Base-by-base conservation (phyloP, 2,113 vertebrate species). In the Pheucticus melanocephalus region DNA sequence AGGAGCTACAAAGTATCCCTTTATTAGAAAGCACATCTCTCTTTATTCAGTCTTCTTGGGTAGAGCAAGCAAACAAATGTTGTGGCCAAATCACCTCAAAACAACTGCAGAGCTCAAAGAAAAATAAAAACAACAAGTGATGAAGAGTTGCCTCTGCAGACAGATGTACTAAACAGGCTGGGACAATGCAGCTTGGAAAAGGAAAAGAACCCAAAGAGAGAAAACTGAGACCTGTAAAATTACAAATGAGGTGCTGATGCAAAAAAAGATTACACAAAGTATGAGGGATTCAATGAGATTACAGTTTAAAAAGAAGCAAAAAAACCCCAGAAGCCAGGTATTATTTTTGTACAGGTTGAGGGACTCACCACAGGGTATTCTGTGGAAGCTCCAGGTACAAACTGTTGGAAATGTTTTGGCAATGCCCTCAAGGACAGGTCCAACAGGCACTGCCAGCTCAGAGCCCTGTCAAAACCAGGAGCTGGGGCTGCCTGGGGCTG, bases 391-490 rank as follows among this genome's bases (percentile, higher is more conserved):
- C 20, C 44, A 35, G 48, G 23, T 9, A 21, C 1, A 35, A 72
- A 40, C 33, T 15, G 24, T 9, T 51, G 30, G 9, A 39, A 64
- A 54, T 33, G 27, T 13, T 24, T 0, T 7, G 37, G 71, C 20
- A 64, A 40, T 60, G 8, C 63, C 83, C 19, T 1, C 6, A 6
- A 11, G 1, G 33, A 42, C 63, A 42, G 22, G 68, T 14, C 45
- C 60, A 44, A 21, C 39, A 72, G 53, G 83, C 56, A 15, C 71
- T 28, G 57, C 30, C 82, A 88, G 83, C 86, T 47, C 56, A 14
- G 4, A 12, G 2, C 65, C 75, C 48, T 1, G 47, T 31, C n/a
- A 0, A 33, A 69, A 33, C 22, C 1, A 9, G 0, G 4, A 50
- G 44, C 9, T 68, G 77, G 45, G 64, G 8, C 73, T 45, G 39